Base-by-base conservation (phyloP, 2,888 invertebrate species). In the Latrodectus elegans region DNA sequence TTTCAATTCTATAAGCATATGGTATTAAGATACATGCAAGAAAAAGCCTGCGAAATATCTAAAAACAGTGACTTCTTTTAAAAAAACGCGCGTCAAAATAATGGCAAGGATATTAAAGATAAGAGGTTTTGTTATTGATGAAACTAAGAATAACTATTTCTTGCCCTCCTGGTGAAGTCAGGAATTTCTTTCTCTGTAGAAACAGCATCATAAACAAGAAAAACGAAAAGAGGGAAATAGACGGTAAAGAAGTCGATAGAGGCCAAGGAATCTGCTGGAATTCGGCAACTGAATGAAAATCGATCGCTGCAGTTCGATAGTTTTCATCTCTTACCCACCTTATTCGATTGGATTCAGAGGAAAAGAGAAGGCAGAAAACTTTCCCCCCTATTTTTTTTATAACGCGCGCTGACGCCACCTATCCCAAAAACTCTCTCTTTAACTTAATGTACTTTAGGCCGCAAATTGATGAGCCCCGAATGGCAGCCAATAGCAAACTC, bases 261-360 rank as follows among this genome's bases (percentile, higher is more conserved):
- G 60, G 60, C 60, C 78, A 82, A 73, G 65, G 73, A 79, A 79
- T 79, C 73, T 60, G 64, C 51, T 65, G 67, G 84, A 72, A 84
- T 77, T 84, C 76, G 22, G 76, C 72, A 78, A 76, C 72, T 84
- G 84, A 77, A 79, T 65, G 85, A 79, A 79, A 85, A 85, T 85
- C 85, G 79, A 85, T 75, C 38, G 65, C 73, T 17, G 71, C 85
- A 80, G 79, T 85, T 85, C 85, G 79, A 85, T 85, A 85, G 85
- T 85, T 85, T 85, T 85, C 85, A 85, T 85, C 79, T 79, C 75
- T 84, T 70, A 85, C 79, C 85, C 73, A 64, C 81, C 67, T 53
- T 65, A 49, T 38, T 65, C 74, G 52, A 72, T 55, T 51, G 65
- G 55, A 78, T 60, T 67, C 72, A 6, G 74, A 67, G 64, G 49